phyloP scores from a whole-genome alignment of 2,888 invertebrate species.

The Mesochorus sp. region DNA sequence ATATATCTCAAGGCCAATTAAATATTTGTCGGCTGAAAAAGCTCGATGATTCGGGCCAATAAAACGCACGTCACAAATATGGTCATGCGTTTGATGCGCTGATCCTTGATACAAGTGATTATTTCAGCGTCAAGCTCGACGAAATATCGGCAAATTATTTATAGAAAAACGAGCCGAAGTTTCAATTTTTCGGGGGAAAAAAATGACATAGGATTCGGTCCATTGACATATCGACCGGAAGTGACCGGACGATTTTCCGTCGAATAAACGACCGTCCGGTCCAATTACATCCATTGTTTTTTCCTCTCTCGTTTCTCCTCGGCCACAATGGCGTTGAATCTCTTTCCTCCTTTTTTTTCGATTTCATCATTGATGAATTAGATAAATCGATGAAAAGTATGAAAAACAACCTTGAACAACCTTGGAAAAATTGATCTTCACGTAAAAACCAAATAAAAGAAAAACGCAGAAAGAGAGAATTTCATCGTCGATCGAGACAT shows the following conservation, averaged over 20 bases:
- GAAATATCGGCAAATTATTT: no score
- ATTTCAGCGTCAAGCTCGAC: slow-evolving; percentile 26
- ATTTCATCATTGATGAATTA: not conserved
- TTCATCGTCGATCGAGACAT: slow-evolving; percentile 60
- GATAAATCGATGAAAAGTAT: not conserved
- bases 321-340: no score
- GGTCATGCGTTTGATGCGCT: slow-evolving; percentile 28
- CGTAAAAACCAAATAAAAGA: slow-evolving; percentile 28
- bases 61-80: slow-evolving; percentile 25
- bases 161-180: no score
- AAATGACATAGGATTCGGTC: no score
- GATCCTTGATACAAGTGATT: slow-evolving; percentile 19
- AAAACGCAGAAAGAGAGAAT: slow-evolving; percentile 38
- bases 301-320: no score
- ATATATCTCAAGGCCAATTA: slow-evolving; percentile 47
- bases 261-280: no score
- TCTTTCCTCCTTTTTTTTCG: no score
- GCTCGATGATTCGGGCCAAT: slow-evolving; percentile 26
- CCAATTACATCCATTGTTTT: no score
- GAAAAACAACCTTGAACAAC: slow-evolving; percentile 37
- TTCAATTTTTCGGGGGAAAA: no score
- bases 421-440: slow-evolving; percentile 34
- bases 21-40: slow-evolving; percentile 38
- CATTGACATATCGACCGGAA: no score
- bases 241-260: no score